Evolutionary conservation across 2,113 vertebrate genomes (phyloP).

Genomic region (Petrocephalus microphthalmus): DNA sequence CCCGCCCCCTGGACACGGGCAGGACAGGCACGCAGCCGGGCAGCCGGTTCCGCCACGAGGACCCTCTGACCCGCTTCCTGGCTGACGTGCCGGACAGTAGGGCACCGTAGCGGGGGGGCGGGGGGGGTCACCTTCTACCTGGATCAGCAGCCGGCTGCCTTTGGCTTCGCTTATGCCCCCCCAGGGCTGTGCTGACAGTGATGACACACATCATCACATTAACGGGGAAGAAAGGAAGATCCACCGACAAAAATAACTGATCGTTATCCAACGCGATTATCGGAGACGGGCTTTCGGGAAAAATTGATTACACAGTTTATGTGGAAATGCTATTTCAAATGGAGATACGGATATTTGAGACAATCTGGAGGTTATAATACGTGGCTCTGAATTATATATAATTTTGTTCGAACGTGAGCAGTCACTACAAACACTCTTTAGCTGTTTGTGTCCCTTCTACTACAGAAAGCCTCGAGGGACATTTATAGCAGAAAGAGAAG

Average conservation of each 20-base stretch:
- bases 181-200: neutral
- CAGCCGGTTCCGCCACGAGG: neutral
- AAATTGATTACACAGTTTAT: neutral
- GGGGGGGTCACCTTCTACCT: constrained; percentile 12
- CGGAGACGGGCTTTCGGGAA: neutral
- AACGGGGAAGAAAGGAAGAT: neutral
- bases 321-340: neutral
- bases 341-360: neutral
- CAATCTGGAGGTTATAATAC: neutral
- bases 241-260: neutral
- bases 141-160: neutral
- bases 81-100: constrained; percentile 5
- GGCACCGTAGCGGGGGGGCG: neutral
- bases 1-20: neutral
- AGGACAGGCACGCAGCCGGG: neutral
- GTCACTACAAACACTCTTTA: neutral
- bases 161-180: neutral
- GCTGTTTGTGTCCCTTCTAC: neutral
- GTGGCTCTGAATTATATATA: neutral
- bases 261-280: neutral
- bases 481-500: neutral
- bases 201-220: neutral
- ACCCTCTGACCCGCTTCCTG: constrained; percentile 6
- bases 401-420: neutral
- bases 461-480: neutral